Evolutionary conservation across 2,888 invertebrate genomes (phyloP).

Genomic region (Melolontha melolontha): DNA sequence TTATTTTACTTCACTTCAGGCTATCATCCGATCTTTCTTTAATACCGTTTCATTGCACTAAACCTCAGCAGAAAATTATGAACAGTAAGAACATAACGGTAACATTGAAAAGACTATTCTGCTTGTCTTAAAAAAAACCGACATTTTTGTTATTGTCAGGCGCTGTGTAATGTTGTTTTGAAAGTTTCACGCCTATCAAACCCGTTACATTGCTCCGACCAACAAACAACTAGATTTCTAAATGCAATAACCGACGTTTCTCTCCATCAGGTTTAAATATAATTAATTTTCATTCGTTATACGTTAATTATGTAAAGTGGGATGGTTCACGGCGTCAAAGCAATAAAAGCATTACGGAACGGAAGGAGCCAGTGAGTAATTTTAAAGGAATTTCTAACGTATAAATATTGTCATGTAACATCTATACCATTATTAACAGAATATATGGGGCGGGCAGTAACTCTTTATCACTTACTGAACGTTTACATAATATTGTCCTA

Average conservation of each 20-base stretch:
- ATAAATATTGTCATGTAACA: too few species aligned
- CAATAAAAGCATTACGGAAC: not conserved
- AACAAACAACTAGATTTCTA: conserved; percentile 33
- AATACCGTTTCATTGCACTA: conserved; percentile 27
- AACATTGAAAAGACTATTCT: conserved; percentile 25
- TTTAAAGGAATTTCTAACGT: too few species aligned
- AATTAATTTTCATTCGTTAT: conserved; percentile 30
- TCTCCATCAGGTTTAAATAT: conserved; percentile 12
- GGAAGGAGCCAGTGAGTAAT: not conserved
- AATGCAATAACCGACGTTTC: conserved; percentile 17
- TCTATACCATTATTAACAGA: too few species aligned
- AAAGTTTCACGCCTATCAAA: conserved; percentile 30
- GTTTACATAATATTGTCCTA: too few species aligned
- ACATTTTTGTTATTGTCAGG: conserved; percentile 29
- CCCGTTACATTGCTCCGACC: conserved; percentile 18
- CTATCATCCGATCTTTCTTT: conserved; percentile 19
- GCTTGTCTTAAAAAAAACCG: conserved; percentile 3
- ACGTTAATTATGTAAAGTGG: conserved; percentile 14
- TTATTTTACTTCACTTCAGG: not conserved
- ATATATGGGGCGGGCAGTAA: too few species aligned
- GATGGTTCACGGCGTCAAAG: conserved; percentile 1
- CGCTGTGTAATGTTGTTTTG: conserved; percentile 25
- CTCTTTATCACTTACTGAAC: too few species aligned
- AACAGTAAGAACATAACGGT: conserved; percentile 28
- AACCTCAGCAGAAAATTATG: conserved; percentile 26